A percentile compares a stretch with the other conserved stretches of the same genome.
Evolutionary conservation across 2,113 vertebrate species (phyloP).

Genomic region (Actenoides hombroni): DNA sequence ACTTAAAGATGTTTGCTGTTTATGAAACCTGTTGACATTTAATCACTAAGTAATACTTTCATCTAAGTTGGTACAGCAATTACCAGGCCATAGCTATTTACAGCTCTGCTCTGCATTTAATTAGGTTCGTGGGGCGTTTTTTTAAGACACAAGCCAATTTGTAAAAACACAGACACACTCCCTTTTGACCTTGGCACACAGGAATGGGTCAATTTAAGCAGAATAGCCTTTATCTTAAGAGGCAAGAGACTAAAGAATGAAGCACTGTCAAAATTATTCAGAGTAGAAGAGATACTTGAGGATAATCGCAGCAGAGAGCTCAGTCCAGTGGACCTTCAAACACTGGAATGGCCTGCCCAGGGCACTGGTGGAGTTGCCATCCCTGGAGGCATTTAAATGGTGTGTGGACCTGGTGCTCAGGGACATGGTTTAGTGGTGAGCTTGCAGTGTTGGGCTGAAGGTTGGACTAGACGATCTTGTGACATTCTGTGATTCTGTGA

Average conservation of each 20-base stretch:
- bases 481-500: too few relatives aligned
- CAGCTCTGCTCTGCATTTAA: slow-evolving; percentile 7
- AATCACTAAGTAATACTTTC: slow-evolving; percentile 47
- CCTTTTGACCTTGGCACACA: neutral
- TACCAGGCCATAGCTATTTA: slow-evolving; percentile 23
- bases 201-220: neutral
- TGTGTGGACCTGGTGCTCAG: too few relatives aligned
- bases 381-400: too few relatives aligned
- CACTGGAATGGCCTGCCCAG: too few relatives aligned
- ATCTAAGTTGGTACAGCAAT: slow-evolving; percentile 28
- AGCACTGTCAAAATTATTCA: neutral
- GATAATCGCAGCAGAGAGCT: neutral
- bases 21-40: slow-evolving; percentile 61
- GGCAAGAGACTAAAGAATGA: neutral
- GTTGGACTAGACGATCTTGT: too few relatives aligned
- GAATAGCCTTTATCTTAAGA: neutral
- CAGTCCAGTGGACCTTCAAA: neutral
- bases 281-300: neutral
- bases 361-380: too few relatives aligned
- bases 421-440: too few relatives aligned
- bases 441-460: too few relatives aligned
- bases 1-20: slow-evolving; percentile 36
- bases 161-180: neutral
- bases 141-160: neutral
- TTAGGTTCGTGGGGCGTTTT: too few relatives aligned